Percentiles rank a stretch among this genome's conserved stretches.
These are phyloP conservation scores for Dimorphilus gyrociliatus DNA, from an alignment of 2,888 invertebrate genomes.

Conservation along the genomic window DNA sequence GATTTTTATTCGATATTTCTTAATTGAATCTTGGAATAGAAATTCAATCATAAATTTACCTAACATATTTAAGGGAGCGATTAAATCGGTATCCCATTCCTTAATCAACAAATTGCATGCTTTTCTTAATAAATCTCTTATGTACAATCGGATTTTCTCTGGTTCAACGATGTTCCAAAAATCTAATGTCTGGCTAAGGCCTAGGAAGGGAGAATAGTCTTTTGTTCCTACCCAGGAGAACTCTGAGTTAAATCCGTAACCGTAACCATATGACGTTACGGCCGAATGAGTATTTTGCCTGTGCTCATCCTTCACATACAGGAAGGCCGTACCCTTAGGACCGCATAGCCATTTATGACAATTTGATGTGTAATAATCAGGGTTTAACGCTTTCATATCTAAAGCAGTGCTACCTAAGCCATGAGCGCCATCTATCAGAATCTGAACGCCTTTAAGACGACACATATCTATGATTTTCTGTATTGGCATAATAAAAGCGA, in stretches of 20 bases:
- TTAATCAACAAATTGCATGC: conserved; percentile 15
- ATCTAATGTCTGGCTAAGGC: conserved; percentile 22
- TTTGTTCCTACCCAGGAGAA: conserved; percentile 33
- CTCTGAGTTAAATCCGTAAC: conserved; percentile 30
- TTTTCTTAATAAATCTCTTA: conserved; percentile 13
- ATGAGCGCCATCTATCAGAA: conserved; percentile 34
- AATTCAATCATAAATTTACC: neutral
- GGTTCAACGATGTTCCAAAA: conserved; percentile 23
- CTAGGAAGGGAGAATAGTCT: conserved; percentile 29
- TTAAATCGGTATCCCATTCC: neutral
- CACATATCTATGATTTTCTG: conserved; percentile 22
- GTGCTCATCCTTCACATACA: conserved; percentile 22
- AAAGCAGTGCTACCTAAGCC: conserved; percentile 23
- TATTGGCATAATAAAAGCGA: conserved; percentile 27
- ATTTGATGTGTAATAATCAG: conserved; percentile 30
- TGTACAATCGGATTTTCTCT: conserved; percentile 16
- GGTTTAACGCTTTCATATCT: conserved; percentile 9
- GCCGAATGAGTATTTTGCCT: conserved; percentile 20
- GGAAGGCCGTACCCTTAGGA: conserved; percentile 29
- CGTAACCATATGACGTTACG: conserved; percentile 32
- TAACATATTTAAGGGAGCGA: neutral
- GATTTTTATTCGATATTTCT: neutral
- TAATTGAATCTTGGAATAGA: neutral
- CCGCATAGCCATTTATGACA: conserved; percentile 34
- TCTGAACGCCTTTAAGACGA: conserved; percentile 18